A percentile compares a stretch with the other conserved stretches of the same genome.
Evolutionary conservation across 2,797 vertebrate genomes (phyloP).

Genomic region (Sciaenops ocellatus): DNA sequence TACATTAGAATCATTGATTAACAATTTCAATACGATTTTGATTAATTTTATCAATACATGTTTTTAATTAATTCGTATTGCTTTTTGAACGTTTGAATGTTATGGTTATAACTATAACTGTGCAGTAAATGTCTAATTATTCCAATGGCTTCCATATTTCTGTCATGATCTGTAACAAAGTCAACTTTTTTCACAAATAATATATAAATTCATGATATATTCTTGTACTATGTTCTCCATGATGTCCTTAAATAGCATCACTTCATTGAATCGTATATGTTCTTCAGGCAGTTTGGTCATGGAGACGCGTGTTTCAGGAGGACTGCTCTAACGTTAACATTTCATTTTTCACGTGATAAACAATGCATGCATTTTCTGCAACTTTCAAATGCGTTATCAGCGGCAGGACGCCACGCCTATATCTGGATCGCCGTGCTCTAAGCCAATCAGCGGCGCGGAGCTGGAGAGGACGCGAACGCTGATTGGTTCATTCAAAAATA

Average conservation of each 20-base stretch:
- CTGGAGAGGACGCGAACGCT: background rate
- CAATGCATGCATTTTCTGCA: constrained; percentile 5
- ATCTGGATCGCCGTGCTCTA: background rate
- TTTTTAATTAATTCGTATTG: background rate
- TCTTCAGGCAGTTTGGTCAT: background rate
- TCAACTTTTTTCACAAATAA: background rate
- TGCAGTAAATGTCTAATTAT: background rate
- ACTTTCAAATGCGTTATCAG: constrained; percentile 66
- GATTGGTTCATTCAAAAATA: constrained; percentile 86
- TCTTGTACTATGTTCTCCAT: background rate
- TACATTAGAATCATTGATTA: background rate
- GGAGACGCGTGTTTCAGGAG: background rate
- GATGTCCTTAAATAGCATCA: background rate
- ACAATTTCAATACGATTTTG: background rate
- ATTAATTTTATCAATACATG: background rate
- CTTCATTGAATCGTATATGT: rapidly evolving
- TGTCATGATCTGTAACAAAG: background rate
- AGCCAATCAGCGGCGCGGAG: constrained; percentile 76
- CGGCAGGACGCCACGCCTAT: constrained; percentile 31
- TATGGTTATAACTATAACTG: background rate
- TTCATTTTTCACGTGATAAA: constrained; percentile 16
- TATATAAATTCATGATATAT: background rate
- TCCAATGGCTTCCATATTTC: background rate
- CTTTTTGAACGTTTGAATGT: background rate
- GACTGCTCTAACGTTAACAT: background rate